Evolutionary conservation across 2,888 invertebrate genomes (phyloP), one percentile per base, ranked within the genome.

Genomic region (Anagyrus pseudococci): DNA sequence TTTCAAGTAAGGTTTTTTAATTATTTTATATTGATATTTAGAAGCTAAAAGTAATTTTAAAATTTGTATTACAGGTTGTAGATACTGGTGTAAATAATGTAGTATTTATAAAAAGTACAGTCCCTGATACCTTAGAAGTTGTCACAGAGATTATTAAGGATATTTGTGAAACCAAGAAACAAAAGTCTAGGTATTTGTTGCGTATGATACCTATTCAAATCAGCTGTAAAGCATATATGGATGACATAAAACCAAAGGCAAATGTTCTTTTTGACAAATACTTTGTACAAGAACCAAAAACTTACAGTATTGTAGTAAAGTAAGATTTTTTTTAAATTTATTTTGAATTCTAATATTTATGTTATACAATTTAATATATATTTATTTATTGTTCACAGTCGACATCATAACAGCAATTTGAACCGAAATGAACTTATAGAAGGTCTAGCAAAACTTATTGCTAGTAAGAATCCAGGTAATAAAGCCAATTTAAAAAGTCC

Each of bases 41-140:
- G 7, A 20, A 20, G 8, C 49, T 47, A 33, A 7, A 44, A 65
- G 3, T 29, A 22, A 50, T 43, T 41, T 60, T 46, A 53, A 41
- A 49, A 58, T 13, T 46, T 7, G 47, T n/a, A n/a, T 83, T 82
- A 62, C 87, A 93, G 82, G 88, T 87, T 22, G 87, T 94, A 0
- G 89, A 91, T 69, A 93, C 94, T 0, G 92, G 91, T 54, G 90
- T 91, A 0, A 90, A 89, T 50, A 95, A 95, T 79, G 88, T 92
- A 72, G 82, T 96, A 67, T 97, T 97, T 74, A 93, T 97, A 67
- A 88, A 87, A 77, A 92, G 93, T 1, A 90, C 87, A 47, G 81
- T 94, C 49, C 84, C 87, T 41, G 86, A 93, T 82, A 94, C 95
- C 3, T 86, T 89, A 59, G 84, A 87, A 67, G 75, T 97, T 25